Conservation (phyloP, 2,888 invertebrate genomes). For the Tetragonula carbonaria region DNA sequence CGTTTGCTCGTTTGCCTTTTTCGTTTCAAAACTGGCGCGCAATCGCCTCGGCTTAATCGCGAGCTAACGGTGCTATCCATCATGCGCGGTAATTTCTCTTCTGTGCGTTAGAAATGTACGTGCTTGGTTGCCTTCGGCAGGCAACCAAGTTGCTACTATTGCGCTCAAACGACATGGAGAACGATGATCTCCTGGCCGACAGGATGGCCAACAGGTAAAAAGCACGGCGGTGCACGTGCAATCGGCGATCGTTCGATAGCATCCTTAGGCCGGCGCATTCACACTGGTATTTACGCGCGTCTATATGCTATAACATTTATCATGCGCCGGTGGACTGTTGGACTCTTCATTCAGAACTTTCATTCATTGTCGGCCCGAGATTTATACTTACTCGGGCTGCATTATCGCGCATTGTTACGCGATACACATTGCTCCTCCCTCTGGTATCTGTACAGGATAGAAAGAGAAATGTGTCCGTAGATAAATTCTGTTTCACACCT, state of each 20-base stretch:
- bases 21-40: constrained; percentile 54
- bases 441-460: neutral
- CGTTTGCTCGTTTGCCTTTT: constrained; percentile 14
- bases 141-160: neutral
- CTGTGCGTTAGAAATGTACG: constrained; percentile 12
- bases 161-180: constrained; percentile 9
- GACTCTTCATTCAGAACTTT: constrained; percentile 62
- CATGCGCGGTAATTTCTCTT: constrained; percentile 39
- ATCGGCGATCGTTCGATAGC: constrained; percentile 30
- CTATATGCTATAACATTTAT: constrained; percentile 44
- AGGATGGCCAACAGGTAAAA: constrained; percentile 22
- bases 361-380: constrained; percentile 46
- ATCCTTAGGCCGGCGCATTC: constrained; percentile 38
- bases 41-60: constrained; percentile 20
- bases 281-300: constrained; percentile 54
- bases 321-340: constrained; percentile 52
- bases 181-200: neutral
- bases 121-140: neutral
- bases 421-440: neutral
- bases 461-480: too few species aligned
- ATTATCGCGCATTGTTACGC: constrained; percentile 37
- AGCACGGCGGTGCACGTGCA: constrained; percentile 27
- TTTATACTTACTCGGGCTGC: constrained; percentile 52
- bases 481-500: too few species aligned
- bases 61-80: constrained; percentile 37